These are phyloP conservation scores for Tuta absoluta DNA, from an alignment of 2,888 invertebrate species.

Conservation along the genomic window DNA sequence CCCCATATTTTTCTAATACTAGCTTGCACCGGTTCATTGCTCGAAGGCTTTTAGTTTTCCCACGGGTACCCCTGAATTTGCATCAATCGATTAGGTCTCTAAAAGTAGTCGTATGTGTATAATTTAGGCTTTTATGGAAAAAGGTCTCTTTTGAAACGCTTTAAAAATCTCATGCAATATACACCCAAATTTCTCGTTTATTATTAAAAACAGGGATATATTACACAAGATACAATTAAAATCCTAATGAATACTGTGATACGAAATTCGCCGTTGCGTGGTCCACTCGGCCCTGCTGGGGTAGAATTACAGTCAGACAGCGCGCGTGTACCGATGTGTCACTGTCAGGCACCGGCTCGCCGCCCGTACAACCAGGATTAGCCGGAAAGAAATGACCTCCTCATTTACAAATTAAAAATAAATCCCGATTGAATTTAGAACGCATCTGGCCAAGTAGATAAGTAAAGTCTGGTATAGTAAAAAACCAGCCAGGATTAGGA, in stretches of 20 bases:
- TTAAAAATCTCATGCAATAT: not conserved
- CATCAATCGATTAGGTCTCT: conserved; percentile 6
- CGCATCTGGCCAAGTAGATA: not conserved
- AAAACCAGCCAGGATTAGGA: not conserved
- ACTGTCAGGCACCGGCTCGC: conserved; percentile 67
- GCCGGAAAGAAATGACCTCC: conserved; percentile 69
- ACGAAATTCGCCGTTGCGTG: conserved; percentile 60
- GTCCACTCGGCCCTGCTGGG: conserved; percentile 51
- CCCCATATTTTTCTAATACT: conserved; percentile 7
- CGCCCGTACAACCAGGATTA: conserved; percentile 68
- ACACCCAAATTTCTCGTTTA: not conserved
- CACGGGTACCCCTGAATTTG: not conserved
- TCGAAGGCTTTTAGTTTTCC: conserved; percentile 5
- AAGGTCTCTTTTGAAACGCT: not conserved
- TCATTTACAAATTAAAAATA: conserved; percentile 44
- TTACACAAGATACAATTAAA: not conserved
- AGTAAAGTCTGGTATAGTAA: not conserved
- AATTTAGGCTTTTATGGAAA: not conserved
- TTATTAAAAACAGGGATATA: not conserved
- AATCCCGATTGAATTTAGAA: conserved; percentile 3
- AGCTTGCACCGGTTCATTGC: conserved; percentile 12
- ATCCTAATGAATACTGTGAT: conserved; percentile 35
- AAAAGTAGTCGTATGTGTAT: not conserved
- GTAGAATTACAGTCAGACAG: conserved; percentile 78
- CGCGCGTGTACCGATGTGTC: conserved; percentile 80